Evolutionary conservation across 2,888 invertebrate species (phyloP), one percentile per base, ranked within the genome.

Genomic region (Drepanosiphum platanoidis): DNA sequence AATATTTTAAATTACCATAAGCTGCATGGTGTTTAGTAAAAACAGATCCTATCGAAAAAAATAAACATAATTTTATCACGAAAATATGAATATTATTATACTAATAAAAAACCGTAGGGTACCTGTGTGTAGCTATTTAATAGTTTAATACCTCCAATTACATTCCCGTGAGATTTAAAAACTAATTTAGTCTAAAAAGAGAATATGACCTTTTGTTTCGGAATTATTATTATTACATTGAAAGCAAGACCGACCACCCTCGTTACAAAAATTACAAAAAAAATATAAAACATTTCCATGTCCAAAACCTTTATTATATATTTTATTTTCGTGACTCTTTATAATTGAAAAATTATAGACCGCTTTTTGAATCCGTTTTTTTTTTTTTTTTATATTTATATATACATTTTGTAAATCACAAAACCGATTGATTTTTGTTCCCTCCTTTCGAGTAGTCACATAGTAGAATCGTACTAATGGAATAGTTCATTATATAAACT

Each of bases 161-260:
- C 46, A 52, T 34, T 80, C 68, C 68, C 34, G 0, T 42, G 78
- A n/a, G 66, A 46, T 79, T 46, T 1, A 79, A 66, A 79, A 79
- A 66, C 66, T 42, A 79, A 66, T 79, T 79, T 66, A 13, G 42
- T 79, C n/a, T 32, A 13, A 79, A 61, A 46, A 79, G 15, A 18
- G 7, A 42, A 79, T n/a, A n/a, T 42, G 1, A 66, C 15, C n/a
- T 8, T 78, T 66, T 66, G 7, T 30, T 39, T 32, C 42, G 36
- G 64, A 39, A 61, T 58, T 36, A 36, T 36, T 32, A 79, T 66
- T 66, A 34, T 66, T 79, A 42, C 42, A n/a, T 78, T n/a, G 15
- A 42, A 42, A n/a, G 27, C 22, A 32, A 78, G 42, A 78, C n/a
- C n/a, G 32, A 30, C 32, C 4, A 1, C 27, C 7, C 15, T 52